Percentiles rank a stretch among this genome's conserved stretches.
Conservation (phyloP, 2,113 vertebrate species). For the Sclerurus mexicanus region DNA sequence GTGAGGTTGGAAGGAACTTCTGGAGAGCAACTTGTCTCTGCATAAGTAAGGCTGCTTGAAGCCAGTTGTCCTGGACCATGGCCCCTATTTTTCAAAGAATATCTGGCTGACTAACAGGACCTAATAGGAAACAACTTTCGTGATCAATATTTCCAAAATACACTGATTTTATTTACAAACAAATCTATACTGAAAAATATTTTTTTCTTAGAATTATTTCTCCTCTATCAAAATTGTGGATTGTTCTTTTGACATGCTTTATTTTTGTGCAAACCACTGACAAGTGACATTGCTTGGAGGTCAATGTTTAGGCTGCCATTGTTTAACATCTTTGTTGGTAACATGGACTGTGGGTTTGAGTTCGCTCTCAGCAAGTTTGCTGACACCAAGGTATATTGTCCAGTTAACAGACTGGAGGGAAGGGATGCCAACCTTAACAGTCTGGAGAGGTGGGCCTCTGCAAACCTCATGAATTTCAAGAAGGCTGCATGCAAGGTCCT, state of each 20-base stretch:
- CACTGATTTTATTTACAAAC: neutral
- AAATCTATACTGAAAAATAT: neutral
- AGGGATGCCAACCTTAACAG: too few species aligned
- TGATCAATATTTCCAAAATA: neutral
- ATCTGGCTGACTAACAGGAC: neutral
- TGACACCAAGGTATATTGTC: neutral
- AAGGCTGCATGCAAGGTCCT: neutral
- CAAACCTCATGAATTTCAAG: neutral
- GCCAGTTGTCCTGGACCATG: neutral
- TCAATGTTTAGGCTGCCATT: accelerated
- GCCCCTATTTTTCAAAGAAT: neutral
- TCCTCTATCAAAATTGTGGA: neutral
- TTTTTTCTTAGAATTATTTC: neutral
- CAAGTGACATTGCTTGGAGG: neutral
- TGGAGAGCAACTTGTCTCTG: neutral
- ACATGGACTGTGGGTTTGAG: neutral
- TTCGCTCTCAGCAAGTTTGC: too few species aligned
- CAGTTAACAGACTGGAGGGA: neutral
- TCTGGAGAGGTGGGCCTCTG: neutral
- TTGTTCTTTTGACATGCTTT: neutral
- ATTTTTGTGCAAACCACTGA: neutral
- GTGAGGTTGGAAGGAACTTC: neutral
- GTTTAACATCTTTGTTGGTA: neutral
- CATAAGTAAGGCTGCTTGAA: neutral
- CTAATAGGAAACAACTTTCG: neutral